Percentiles rank a stretch among this genome's conserved stretches.
phyloP scores from a whole-genome alignment of 2,113 vertebrate species.

The Pipra filicauda region DNA sequence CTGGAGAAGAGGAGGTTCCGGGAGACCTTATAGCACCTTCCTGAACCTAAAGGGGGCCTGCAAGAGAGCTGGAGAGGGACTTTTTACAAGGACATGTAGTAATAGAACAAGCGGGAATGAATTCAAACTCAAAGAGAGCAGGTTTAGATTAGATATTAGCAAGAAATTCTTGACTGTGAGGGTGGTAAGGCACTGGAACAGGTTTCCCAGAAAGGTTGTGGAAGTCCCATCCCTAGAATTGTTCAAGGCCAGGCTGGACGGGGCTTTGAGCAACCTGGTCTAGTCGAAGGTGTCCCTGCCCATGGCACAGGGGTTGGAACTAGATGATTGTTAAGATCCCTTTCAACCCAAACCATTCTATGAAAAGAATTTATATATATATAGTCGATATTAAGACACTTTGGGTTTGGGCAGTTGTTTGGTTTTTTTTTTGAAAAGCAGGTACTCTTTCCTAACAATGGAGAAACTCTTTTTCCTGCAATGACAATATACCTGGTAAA shows the following conservation, averaged over 20 bases:
- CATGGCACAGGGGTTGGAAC: background rate
- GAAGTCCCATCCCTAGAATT: background rate
- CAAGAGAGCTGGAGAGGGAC: background rate
- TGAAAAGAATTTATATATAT: background rate
- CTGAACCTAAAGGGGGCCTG: background rate
- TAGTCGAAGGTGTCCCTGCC: background rate
- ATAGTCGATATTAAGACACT: background rate
- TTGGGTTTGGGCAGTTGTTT: background rate
- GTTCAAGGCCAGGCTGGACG: background rate
- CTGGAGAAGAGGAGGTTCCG: background rate
- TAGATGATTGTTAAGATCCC: background rate
- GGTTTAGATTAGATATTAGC: background rate
- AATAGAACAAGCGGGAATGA: background rate
- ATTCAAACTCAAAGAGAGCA: background rate
- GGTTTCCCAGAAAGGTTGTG: background rate
- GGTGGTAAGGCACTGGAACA: background rate
- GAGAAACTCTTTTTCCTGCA: background rate
- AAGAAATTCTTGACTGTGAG: background rate
- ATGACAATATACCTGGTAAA: slow-evolving; percentile 86
- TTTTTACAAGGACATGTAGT: background rate
- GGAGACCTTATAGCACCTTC: background rate
- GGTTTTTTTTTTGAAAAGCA: background rate
- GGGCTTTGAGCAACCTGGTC: background rate
- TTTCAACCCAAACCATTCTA: background rate
- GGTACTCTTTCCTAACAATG: background rate